Evolutionary conservation across 1,140 invertebrate genomes (phyloP), one percentile per base, ranked within the genome.

Genomic region (Cotesia typhae): DNA sequence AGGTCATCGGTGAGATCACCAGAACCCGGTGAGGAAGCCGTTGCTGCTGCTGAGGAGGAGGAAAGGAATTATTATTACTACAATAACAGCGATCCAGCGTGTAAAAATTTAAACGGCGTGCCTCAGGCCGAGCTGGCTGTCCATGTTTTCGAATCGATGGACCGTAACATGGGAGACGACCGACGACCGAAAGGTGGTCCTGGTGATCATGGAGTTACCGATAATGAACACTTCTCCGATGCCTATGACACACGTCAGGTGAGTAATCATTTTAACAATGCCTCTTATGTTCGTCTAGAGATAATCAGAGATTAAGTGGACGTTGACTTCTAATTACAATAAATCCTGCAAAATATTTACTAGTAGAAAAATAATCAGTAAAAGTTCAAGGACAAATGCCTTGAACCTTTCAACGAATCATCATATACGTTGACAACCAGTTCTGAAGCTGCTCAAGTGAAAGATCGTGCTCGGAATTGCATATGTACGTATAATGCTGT

Each of bases 131-230:
- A 81, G 76, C 77, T 78, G 80, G 80, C 79, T 82, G 86, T 85
- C 84, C 81, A 87, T 87, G 86, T 84, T 84, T 85, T 81, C 84
- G 81, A 83, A 79, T 81, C 81, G 80, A 87, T 87, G 86, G 86
- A 87, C 78, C 84, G 83, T 79, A 85, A 85, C 80, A 82, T 79
- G 77, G 79, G 80, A 76, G 86, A 86, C 67, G 84, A 86, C 77
- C 81, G 84, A 84, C 80, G 84, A 70, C 85, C 80, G 69, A 47
- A 47, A 7, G 41, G 41, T 47, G 75, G 66, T 73, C 64, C 71
- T 70, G 70, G 78, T 74, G 69, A 76, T 37, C 63, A 72, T 61
- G 78, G 71, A 74, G 79, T 74, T 76, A 78, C 76, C 38, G 79
- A 76, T 71, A 84, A 86, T 70, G 84, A 85, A 59, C 81, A 82